phyloP scores from a whole-genome alignment of 1,140 invertebrate species.

The Arion vulgaris region DNA sequence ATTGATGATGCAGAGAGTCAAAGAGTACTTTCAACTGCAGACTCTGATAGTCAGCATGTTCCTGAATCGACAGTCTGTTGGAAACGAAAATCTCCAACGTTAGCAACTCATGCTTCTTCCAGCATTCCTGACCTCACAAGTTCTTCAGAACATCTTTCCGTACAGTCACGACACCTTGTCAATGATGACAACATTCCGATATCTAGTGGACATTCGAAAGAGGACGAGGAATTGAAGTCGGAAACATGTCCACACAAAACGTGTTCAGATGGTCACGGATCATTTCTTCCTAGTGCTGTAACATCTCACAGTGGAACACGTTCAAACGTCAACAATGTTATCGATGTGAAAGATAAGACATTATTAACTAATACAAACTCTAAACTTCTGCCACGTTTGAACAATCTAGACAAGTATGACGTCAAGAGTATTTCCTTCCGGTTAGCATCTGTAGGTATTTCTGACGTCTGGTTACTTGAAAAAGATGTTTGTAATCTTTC shows the following conservation, averaged over 20 bases:
- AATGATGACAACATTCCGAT: background rate
- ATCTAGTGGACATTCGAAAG: background rate
- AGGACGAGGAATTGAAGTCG: background rate
- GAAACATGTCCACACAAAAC: background rate
- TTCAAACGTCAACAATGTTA: no score
- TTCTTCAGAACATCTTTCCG: background rate
- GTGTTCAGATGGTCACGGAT: no score
- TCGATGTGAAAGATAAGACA: no score
- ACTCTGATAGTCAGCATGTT: background rate
- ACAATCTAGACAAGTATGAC: background rate
- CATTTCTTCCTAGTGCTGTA: no score
- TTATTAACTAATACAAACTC: background rate
- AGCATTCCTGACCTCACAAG: background rate
- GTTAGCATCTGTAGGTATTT: background rate
- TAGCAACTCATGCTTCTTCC: background rate
- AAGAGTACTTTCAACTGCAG: background rate
- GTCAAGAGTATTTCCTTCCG: background rate
- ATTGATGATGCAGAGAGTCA: background rate
- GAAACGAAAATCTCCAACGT: background rate
- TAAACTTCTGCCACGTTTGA: background rate
- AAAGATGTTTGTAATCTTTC: background rate
- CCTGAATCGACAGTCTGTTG: background rate
- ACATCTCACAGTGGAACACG: no score
- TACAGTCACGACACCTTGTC: background rate
- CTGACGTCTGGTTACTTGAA: background rate